Conservation (phyloP, 2,888 invertebrate species). For the Nemapogon koenigi region DNA sequence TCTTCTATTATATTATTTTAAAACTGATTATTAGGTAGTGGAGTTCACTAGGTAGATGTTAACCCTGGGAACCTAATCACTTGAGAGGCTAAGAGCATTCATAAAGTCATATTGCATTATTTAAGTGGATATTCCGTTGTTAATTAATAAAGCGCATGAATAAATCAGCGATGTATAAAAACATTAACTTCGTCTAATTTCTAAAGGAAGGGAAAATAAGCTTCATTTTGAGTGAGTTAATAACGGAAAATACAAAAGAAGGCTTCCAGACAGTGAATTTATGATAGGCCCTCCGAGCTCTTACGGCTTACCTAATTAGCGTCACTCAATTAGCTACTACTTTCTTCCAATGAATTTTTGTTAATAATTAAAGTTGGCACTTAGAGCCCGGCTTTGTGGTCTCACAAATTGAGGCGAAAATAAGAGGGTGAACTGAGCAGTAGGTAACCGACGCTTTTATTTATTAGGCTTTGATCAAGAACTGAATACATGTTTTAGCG, state of each 20-base stretch:
- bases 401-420: not conserved
- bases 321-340: constrained; percentile 61
- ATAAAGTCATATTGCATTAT: too few species aligned
- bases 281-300: constrained; percentile 33
- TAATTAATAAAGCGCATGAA: too few species aligned
- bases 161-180: too few species aligned
- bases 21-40: too few species aligned
- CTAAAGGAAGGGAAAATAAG: not conserved
- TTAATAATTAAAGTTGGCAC: constrained; percentile 63
- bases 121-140: too few species aligned
- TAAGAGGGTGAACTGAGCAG: not conserved
- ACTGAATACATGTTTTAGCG: too few species aligned
- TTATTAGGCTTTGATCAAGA: not conserved
- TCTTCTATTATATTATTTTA: too few species aligned
- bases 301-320: constrained; percentile 58
- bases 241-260: constrained; percentile 3
- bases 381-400: constrained; percentile 23
- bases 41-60: too few species aligned
- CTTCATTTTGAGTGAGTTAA: not conserved
- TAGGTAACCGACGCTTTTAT: not conserved
- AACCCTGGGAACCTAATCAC: too few species aligned
- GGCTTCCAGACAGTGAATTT: constrained; percentile 2
- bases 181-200: not conserved
- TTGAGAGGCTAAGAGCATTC: too few species aligned
- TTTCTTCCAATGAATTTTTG: constrained; percentile 46